Base-by-base conservation (phyloP, 2,113 vertebrate species). In the human (Homo sapiens) region DNA sequence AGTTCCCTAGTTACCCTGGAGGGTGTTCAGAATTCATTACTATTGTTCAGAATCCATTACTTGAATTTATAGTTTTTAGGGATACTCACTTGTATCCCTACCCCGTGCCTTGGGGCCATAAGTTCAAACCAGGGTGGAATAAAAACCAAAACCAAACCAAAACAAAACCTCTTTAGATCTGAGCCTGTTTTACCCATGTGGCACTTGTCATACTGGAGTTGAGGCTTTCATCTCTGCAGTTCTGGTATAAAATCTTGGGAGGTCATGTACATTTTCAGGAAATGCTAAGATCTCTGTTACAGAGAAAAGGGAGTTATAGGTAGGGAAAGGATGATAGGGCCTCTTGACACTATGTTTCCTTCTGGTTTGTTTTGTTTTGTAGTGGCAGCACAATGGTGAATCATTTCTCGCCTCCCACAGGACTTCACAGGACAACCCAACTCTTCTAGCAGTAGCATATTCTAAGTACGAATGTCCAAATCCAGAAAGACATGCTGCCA, bases 31-130 rank as follows among this genome's bases (percentile, higher is more conserved):
- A 92, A 96, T 94, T 93, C 68, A 93, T 95, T 93, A 83, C 59
- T 17, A 2, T 78, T 82, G 16, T 93, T 96, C 73, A 88, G 50
- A 97, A 94, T 94, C 73, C 43, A 97, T 97, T 94, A 82, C 48
- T 14, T 89, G 61, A 64, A 84, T 72, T 88, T 70, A 32, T 79
- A 89, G 20, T 64, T 97, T 96, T 93, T 94, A 97, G 79, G 66
- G 9, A 35, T 93, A 83, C 55, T 86, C 18, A 50, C 40, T 97
- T 95, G 68, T 89, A 68, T 68, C n/a, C 45, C 81, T 93, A 73
- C 68, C 87, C 6, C 10, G 4, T 57, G 61, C 52, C 43, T 97
- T 89, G 3, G 35, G 61, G 85, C 59, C 18, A n/a, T 75, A 25
- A 43, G 16, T 97, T 91, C 79, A 97, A 93, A 89, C 55, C 25